Evolutionary conservation across 2,113 vertebrate species (phyloP).

Genomic region (Ia io): DNA sequence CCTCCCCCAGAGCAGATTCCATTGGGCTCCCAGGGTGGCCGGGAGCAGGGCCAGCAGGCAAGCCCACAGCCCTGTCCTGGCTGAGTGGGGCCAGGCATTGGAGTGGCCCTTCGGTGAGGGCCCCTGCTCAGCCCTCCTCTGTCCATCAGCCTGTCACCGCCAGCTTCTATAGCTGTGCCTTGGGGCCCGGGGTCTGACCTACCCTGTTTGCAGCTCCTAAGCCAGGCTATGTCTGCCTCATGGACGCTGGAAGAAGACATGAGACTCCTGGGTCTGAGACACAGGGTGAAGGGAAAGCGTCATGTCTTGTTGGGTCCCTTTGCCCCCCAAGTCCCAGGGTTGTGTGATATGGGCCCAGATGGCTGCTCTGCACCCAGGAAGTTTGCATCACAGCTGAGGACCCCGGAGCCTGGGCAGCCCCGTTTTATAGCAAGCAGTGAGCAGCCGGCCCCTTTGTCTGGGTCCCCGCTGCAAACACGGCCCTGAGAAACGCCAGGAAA

Average conservation of each 20-base stretch:
- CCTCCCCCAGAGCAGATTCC: not conserved
- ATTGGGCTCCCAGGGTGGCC: rapidly evolving
- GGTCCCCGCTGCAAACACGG: too few relatives aligned
- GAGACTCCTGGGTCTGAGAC: not conserved
- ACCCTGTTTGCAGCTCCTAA: not conserved
- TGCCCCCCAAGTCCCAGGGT: too few relatives aligned
- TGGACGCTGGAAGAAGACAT: rapidly evolving
- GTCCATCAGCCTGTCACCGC: rapidly evolving
- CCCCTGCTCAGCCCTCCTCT: not conserved
- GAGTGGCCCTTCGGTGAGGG: not conserved
- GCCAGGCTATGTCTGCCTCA: rapidly evolving
- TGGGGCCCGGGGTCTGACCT: not conserved
- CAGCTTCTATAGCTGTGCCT: rapidly evolving
- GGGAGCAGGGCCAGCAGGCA: not conserved
- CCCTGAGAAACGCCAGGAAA: rapidly evolving
- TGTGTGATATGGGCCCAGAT: rapidly evolving
- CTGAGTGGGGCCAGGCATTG: not conserved
- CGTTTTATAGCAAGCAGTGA: rapidly evolving
- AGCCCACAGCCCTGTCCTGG: not conserved
- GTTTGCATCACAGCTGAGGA: not conserved
- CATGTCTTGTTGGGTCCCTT: not conserved
- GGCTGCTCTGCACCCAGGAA: not conserved
- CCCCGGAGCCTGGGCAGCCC: not conserved
- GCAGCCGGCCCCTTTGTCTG: not conserved
- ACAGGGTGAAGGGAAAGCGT: rapidly evolving